Base-by-base conservation (phyloP, 2,113 vertebrate genomes). In the Brachypteracias leptosomus region DNA sequence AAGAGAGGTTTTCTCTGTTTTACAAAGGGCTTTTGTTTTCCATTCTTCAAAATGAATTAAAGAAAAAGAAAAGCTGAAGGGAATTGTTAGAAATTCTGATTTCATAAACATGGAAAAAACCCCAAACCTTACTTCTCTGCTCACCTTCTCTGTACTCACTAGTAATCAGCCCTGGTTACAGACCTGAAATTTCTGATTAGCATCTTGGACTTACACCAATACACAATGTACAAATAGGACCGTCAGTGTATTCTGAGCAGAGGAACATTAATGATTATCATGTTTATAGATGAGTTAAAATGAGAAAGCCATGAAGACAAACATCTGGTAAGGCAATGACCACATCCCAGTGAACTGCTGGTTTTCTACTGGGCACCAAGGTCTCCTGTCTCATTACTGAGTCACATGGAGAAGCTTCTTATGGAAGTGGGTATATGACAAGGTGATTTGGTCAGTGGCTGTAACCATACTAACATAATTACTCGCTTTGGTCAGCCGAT, bases 271-370 rank as follows among this genome's bases (percentile, higher is more conserved):
- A 97, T 93, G 78, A 92, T 96, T 96, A 71, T 44, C 57, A 75
- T 87, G 74, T 97, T 97, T 97, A 97, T 89, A 86, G 82, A 94
- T n/a, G 20, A 73, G 78, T 93, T 97, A 92, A 96, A 97, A 92
- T 83, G 75, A 96, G 52, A 97, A 95, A 92, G 82, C 68, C 82
- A 90, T 94, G 95, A 96, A 97, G 72, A 61, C 71, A 94, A 91
- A 93, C 57, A 51, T 90, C 74, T 86, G 92, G 92, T 96, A 96
- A 97, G 85, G 46, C 61, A 72, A 68, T 91, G 36, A 28, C 51
- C 54, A 81, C 62, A 88, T 66, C 54, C 63, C 59, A 46, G 46
- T 55, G 65, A 94, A 46, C 66, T 65, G 52, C 26, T 51, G 88
- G 36, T 89, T 96, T 96, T 95, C 84, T 74, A 4, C 29, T 59